phyloP scores from a whole-genome alignment of 1,140 invertebrate genomes.

The Pogonomyrmex barbatus region DNA sequence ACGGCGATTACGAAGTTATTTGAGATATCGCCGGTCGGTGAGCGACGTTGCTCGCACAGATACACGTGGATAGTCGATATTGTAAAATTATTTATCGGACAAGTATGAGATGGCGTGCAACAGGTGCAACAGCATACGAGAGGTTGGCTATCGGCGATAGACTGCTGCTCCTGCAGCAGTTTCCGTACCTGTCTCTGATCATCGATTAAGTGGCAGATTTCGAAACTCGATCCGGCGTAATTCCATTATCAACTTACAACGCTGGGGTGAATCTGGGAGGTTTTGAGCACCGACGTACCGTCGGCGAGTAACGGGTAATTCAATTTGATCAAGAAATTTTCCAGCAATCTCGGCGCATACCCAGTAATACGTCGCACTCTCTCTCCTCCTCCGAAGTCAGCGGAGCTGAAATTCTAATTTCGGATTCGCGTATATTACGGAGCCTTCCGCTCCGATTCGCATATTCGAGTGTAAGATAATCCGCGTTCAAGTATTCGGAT shows the following conservation, averaged over 20 bases:
- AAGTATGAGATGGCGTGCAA: constrained; percentile 60
- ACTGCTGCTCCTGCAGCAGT: constrained; percentile 45
- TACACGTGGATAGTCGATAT: neutral
- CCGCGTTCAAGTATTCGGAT: neutral
- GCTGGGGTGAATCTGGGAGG: neutral
- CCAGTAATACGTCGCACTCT: neutral
- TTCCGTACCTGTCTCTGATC: constrained; percentile 56
- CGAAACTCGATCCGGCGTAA: constrained; percentile 27
- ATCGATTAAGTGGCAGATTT: constrained; percentile 65
- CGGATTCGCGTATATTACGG: constrained; percentile 8
- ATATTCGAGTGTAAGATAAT: neutral
- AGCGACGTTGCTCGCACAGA: neutral
- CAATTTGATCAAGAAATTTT: constrained; percentile 44
- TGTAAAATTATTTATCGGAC: constrained; percentile 45
- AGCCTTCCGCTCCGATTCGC: neutral
- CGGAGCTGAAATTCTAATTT: neutral
- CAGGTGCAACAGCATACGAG: constrained; percentile 64
- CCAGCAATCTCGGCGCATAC: neutral
- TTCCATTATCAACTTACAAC: constrained; percentile 49
- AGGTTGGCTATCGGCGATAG: constrained; percentile 48
- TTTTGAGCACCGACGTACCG: constrained; percentile 7
- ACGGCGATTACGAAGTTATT: neutral
- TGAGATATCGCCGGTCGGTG: no score
- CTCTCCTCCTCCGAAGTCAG: neutral
- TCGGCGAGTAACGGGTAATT: neutral